These are phyloP conservation scores for Hipparchia sbordonii DNA, from an alignment of 2,888 invertebrate species.

Conservation along the genomic window DNA sequence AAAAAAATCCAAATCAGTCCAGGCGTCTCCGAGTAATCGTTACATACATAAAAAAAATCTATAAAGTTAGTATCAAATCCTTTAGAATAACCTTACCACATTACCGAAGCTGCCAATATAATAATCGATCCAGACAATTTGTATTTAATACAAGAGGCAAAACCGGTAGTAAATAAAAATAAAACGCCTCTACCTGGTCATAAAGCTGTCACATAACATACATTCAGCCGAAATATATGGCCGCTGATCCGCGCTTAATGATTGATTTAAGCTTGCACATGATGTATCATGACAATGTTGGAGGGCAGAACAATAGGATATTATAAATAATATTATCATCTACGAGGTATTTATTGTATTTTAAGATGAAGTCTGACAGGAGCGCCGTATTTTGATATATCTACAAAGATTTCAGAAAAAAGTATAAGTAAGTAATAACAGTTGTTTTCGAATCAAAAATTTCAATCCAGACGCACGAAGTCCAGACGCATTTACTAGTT, in stretches of 20 bases:
- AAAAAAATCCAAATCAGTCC: too few species aligned
- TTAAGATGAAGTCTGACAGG: too few species aligned
- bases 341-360: constrained; percentile 4
- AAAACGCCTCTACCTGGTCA: background rate
- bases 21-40: too few species aligned
- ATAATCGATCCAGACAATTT: constrained; percentile 3
- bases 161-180: background rate
- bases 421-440: too few species aligned
- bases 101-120: background rate
- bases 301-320: background rate
- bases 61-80: too few species aligned
- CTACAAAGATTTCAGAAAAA: too few species aligned
- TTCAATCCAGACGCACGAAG: too few species aligned
- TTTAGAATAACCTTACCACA: too few species aligned
- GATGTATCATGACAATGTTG: background rate
- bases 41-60: too few species aligned
- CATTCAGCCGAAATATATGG: constrained; percentile 13
- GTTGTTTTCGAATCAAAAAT: too few species aligned
- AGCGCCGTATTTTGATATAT: too few species aligned
- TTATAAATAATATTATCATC: background rate
- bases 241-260: background rate
- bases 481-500: too few species aligned
- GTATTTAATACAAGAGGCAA: constrained; percentile 8
- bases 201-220: constrained; percentile 14
- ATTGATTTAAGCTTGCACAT: background rate